Evolutionary conservation across 2,888 invertebrate species (phyloP), one percentile per base, ranked within the genome.

Genomic region (Sphaerophoria taeniata): DNA sequence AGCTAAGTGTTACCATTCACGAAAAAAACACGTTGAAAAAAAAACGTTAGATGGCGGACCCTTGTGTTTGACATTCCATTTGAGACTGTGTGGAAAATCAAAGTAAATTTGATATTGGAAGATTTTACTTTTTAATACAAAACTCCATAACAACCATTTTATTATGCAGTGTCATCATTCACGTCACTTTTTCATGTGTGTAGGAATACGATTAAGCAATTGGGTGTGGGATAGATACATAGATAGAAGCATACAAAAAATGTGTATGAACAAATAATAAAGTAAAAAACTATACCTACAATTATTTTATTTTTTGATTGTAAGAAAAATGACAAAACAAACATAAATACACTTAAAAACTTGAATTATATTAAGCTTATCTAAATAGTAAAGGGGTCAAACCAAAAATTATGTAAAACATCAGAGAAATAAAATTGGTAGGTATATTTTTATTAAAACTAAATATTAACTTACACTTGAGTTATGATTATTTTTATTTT

Each of bases 71-170:
- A n/a, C n/a, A n/a, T n/a, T n/a, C n/a, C n/a, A n/a, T n/a, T n/a
- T n/a, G n/a, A n/a, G n/a, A n/a, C 4, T 7, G 4, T 43, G 9
- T 43, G 6, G 39, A 9, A 39, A 67, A 65, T 12, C n/a, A 47
- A 65, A 16, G 36, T 51, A 49, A 65, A 51, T 4, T 6, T 12
- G 34, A 45, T 79, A 79, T 85, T 85, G 71, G 76, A 85, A 80
- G 72, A 80, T 73, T 56, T 72, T 73, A 36, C n/a, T 86, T 86
- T 86, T 86, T 86, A 81, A 81, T 86, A 67, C 74, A 82, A 82
- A 78, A 82, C 81, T 74, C 82, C 86, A 82, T 86, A 86, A 86
- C 86, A 86, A 86, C 86, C 86, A 86, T 86, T 82, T 78, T 77
- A 76, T 80, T 80, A 81, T 58, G n/a, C n/a, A n/a, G n/a, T 58